A percentile compares a stretch with the other conserved stretches of the same genome.
These are phyloP conservation scores for Eremobia ochroleuca DNA, from an alignment of 2,888 invertebrate genomes.

Conservation along the genomic window DNA sequence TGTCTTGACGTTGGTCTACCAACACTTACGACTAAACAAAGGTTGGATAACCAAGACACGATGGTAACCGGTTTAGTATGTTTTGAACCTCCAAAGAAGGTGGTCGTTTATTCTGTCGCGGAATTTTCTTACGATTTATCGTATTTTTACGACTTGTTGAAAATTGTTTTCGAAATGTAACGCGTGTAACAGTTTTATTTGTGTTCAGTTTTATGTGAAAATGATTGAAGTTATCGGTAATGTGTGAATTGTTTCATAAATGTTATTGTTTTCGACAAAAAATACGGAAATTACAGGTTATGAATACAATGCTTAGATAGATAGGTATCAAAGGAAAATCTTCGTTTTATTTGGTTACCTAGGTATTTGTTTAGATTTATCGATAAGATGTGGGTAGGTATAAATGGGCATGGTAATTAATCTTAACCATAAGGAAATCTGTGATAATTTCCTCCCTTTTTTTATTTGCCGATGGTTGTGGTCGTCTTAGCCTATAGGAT, in stretches of 20 bases:
- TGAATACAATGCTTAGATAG: not conserved
- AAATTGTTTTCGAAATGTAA: constrained; percentile 53
- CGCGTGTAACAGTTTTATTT: constrained; percentile 44
- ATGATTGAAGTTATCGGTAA: constrained; percentile 74
- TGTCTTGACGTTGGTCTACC: constrained; percentile 20
- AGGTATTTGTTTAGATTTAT: not conserved
- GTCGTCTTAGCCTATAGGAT: not conserved
- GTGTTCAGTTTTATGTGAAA: constrained; percentile 55
- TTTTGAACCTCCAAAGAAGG: constrained; percentile 11
- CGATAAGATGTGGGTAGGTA: not conserved
- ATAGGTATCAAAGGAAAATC: not conserved
- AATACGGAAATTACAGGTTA: not conserved
- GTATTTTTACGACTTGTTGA: constrained; percentile 50
- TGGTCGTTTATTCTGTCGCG: constrained; percentile 30
- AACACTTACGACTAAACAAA: constrained; percentile 22
- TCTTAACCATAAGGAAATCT: not conserved
- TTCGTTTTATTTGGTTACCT: not conserved
- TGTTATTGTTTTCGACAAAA: constrained; percentile 14
- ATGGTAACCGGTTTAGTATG: constrained; percentile 29
- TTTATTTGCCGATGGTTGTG: not conserved
- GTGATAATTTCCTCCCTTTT: not conserved
- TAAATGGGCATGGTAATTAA: not conserved
- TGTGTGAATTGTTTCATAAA: constrained; percentile 44
- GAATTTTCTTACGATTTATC: constrained; percentile 19
- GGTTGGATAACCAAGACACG: constrained; percentile 38